Conservation (phyloP, 1,140 invertebrate species). For the Palaemon carinicauda region DNA sequence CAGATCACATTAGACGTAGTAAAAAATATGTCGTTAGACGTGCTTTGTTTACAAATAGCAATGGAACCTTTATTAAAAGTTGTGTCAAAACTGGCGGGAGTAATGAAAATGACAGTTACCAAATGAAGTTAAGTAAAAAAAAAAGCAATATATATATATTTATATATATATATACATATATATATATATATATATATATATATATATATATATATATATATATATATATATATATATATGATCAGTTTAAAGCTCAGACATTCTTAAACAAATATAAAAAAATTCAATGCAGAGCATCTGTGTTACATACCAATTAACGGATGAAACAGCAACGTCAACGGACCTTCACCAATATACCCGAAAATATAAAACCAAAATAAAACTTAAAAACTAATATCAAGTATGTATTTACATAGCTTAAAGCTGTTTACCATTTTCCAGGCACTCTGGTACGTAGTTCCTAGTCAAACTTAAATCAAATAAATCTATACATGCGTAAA, state of each 20-base stretch:
- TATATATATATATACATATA: no score
- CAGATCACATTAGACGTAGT: no score
- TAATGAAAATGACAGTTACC: no score
- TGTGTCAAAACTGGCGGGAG: no score
- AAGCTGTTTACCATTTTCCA: constrained; percentile 54
- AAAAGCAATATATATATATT: no score
- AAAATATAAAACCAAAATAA: background rate
- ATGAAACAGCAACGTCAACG: background rate
- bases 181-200: no score
- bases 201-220: no score
- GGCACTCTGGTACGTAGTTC: constrained; percentile 29
- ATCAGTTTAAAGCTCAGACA: background rate
- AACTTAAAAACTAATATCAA: constrained; percentile 1
- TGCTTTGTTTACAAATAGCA: no score
- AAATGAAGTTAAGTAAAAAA: no score
- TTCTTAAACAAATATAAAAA: background rate
- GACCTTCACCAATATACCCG: constrained; percentile 17
- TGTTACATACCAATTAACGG: background rate
- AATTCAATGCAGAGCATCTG: background rate
- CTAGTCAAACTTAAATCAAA: background rate
- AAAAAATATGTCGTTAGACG: no score
- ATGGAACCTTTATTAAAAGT: no score
- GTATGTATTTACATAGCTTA: constrained; percentile 54
- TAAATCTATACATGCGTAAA: background rate
- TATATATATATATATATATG: no score